Evolutionary conservation across 1,140 invertebrate species (phyloP), one percentile per base, ranked within the genome.

Genomic region (Eriosoma lanigerum): DNA sequence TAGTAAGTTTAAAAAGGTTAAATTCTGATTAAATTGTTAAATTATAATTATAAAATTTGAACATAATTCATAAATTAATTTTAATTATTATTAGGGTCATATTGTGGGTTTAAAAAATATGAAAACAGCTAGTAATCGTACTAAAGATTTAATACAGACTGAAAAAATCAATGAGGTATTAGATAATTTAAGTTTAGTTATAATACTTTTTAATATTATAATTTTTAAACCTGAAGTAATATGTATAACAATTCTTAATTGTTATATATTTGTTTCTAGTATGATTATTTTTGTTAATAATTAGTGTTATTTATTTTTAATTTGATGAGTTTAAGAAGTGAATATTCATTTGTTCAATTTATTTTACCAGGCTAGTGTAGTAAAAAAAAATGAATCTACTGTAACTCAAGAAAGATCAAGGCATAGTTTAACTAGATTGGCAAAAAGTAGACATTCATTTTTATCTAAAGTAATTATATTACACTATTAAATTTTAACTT

Each of bases 361-460:
- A 24, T 21, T 75, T 44, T 5, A 26, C 38, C 56, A 75, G 72
- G 52, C 10, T 5, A 44, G 15, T 75, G n/a, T 12, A 17, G 32
- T 58, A 1, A 58, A 75, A 24, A 1, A 13, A 24, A 29, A 38
- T 0, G 8, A 24, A 75, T 56, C 52, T 38, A 26, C 32, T 21
- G 15, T 1, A 29, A 19, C 54, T 26, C 29, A 62, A 62, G 75
- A 26, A 48, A 44, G 13, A 10, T 48, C 56, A 29, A 60, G 75
- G 26, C 58, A 78, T n/a, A 78, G 44, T 62, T 78, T 78, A 60
- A 62, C 75, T 48, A 62, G 75, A 62, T 46, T 78, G 21, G 75
- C 75, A 46, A 78, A 78, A 62, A 78, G 56, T 21, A 62, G 75
- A 46, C 75, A 78, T 78, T 78, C 44, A 26, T 44, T 78, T 78